Percentiles rank a stretch among this genome's conserved stretches.
phyloP scores from a whole-genome alignment of 2,888 invertebrate species.

The Digitonthophagus gazella region DNA sequence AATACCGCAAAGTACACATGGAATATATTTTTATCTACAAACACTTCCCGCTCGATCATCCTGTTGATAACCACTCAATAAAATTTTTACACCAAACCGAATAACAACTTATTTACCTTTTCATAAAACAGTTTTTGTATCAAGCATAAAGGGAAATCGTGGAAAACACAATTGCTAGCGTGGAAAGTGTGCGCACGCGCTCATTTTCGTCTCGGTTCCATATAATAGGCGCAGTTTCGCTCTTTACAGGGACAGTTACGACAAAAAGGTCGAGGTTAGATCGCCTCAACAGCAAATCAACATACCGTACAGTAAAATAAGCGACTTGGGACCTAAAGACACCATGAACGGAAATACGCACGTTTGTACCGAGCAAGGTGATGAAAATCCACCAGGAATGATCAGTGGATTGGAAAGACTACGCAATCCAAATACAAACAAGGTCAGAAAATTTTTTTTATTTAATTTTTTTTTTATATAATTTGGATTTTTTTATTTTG shows the following conservation, averaged over 20 bases:
- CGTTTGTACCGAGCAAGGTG: neutral
- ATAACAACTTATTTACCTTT: too few relatives aligned
- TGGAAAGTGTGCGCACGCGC: neutral
- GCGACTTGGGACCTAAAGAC: too few relatives aligned
- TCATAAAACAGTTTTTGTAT: too few relatives aligned
- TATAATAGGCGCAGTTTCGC: neutral
- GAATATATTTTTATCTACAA: too few relatives aligned
- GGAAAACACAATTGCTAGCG: neutral
- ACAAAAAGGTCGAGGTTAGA: neutral
- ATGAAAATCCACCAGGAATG: neutral
- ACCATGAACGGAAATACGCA: neutral
- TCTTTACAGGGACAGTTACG: slow-evolving; percentile 24
- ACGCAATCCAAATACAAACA: slow-evolving; percentile 66
- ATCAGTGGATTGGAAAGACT: slow-evolving; percentile 63
- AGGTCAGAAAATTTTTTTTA: slow-evolving; percentile 52
- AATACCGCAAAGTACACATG: too few relatives aligned
- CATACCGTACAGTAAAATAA: slow-evolving; percentile 8
- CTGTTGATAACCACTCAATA: too few relatives aligned
- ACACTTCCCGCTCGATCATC: too few relatives aligned
- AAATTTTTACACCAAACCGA: too few relatives aligned
- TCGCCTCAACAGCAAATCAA: neutral
- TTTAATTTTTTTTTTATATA: too few relatives aligned
- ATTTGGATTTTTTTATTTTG: too few relatives aligned
- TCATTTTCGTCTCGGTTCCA: neutral
- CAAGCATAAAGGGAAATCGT: neutral